These are phyloP conservation scores for Lycopodina hypogea DNA, from an alignment of 37 sponge, comb jelly and placozoan genomes.

Conservation along the genomic window DNA sequence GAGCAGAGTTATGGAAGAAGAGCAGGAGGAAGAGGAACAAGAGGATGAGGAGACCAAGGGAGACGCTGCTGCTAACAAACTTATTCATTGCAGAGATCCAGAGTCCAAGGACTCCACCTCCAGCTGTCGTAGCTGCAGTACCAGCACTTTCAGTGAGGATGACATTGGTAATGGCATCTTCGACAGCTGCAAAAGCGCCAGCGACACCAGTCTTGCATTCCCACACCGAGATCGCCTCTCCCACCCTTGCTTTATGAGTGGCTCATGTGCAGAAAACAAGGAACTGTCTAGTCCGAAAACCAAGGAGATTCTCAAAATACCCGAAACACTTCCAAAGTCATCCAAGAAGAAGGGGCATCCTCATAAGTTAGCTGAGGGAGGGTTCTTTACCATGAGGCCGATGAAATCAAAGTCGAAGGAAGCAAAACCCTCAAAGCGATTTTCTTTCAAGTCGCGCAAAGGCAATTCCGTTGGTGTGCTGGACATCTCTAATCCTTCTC, in stretches of 20 bases:
- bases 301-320: not conserved
- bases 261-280: not conserved
- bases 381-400: no score
- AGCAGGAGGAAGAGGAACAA: not conserved
- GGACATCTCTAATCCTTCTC: not conserved
- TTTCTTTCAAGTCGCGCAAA: not conserved
- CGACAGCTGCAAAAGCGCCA: no score
- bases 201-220: no score
- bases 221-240: not conserved
- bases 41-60: not conserved
- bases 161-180: not conserved
- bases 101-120: slow-evolving; percentile 1
- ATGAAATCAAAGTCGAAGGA: no score
- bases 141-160: not conserved
- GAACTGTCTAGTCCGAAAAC: not conserved
- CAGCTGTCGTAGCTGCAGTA: not conserved
- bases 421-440: not conserved
- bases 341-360: not conserved
- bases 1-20: not conserved
- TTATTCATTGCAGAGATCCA: not conserved
- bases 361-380: not conserved
- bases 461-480: no score
- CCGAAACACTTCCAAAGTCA: no score
- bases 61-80: not conserved
- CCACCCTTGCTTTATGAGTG: no score